Base-by-base conservation (phyloP, 2,888 invertebrate species). In the Drosophila algonquin region DNA sequence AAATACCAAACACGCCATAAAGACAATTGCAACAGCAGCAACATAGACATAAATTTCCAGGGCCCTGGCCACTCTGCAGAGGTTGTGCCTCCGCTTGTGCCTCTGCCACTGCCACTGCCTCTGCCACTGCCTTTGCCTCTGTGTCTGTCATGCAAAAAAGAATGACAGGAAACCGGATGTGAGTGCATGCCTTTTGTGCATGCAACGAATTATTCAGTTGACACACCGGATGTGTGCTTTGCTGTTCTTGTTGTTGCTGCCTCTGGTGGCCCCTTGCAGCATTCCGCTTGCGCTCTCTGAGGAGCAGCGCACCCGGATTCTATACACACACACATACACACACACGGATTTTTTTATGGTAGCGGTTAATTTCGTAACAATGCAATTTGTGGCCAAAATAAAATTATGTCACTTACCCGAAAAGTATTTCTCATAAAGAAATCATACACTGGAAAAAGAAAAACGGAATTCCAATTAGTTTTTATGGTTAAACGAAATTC, bases 161-260 rank as follows among this genome's bases (percentile, higher is more conserved):
- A 89, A 89, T 86, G 89, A 89, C 85, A 86, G 85, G 85, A 86
- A 86, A 87, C 85, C 83, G 85, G 85, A 86, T 86, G 89, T 82
- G 88, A 85, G 86, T 87, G 89, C 84, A 89, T 85, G 85, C 88
- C 83, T 89, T 89, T 86, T 86, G 89, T 89, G 83, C 84, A 87
- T 89, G 86, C 82, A 89, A 87, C 83, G 87, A 83, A 83, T 83
- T 83, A 89, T 89, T 89, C 89, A 88, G 88, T 89, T 85, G 85
- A 85, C 85, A 85, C 80, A 74, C 85, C 87, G 85, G 85, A 85
- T 85, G 85, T 85, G 84, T 85, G 85, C 79, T 85, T 87, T 88
- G 87, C 73, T 89, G 82, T 74, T 87, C 71, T 63, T 87, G 71
- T 57, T 75, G 63, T 53, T 76, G 53, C 27, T 75, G 79, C 52